These are phyloP conservation scores for Drosophila leontia DNA, from an alignment of 1,140 invertebrate species.

Conservation along the genomic window DNA sequence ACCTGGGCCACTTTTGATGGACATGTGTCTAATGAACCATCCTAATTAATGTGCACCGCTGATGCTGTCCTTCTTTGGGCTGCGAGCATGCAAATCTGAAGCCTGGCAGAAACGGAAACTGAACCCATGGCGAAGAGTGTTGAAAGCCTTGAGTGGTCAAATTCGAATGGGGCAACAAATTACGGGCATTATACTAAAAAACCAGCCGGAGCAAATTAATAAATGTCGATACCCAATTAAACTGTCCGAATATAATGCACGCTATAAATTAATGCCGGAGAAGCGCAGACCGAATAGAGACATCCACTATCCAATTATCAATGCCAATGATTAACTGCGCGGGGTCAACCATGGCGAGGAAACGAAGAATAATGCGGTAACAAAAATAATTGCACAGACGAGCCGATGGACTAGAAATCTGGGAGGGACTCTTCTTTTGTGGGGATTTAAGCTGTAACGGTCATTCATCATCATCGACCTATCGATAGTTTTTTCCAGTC, in stretches of 20 bases:
- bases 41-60: constrained; percentile 73
- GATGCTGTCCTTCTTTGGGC: constrained; percentile 12
- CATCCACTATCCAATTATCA: constrained; percentile 60
- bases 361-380: constrained; percentile 53
- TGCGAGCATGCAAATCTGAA: constrained; percentile 27
- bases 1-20: constrained; percentile 57
- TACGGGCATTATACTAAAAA: constrained; percentile 42
- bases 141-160: constrained; percentile 71
- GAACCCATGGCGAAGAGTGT: constrained; percentile 22
- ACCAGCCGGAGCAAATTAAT: constrained; percentile 63
- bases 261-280: constrained; percentile 63
- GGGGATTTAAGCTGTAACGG: constrained; percentile 11
- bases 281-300: constrained; percentile 57
- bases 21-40: constrained; percentile 77
- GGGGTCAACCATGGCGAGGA: constrained; percentile 34
- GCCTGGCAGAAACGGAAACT: constrained; percentile 5
- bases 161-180: constrained; percentile 45
- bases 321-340: constrained; percentile 47
- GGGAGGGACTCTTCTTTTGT: not conserved
- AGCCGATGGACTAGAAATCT: constrained; percentile 13
- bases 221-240: constrained; percentile 80
- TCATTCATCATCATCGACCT: not conserved
- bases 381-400: constrained; percentile 58
- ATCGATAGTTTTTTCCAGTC: not conserved
- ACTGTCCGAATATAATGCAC: constrained; percentile 72